Evolutionary conservation across 2,113 vertebrate genomes (phyloP), one percentile per base, ranked within the genome.

Genomic region (Rhinolophus sinicus): DNA sequence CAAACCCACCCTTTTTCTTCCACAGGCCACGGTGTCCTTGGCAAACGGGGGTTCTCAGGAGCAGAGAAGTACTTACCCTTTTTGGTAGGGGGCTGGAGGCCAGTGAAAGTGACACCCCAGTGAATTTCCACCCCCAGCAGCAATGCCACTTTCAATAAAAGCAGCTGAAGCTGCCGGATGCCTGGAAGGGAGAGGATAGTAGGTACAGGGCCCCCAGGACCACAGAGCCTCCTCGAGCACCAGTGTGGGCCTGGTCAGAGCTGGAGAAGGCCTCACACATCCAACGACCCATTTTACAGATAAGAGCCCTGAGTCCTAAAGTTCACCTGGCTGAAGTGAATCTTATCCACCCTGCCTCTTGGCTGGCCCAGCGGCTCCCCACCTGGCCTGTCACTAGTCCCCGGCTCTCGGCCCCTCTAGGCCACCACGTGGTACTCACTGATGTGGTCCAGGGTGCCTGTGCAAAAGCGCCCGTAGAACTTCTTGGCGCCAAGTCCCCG

Each of bases 381-480:
- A 6, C 28, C 26, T 33, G 38, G 84, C 35, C 73, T 64, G 21
- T 28, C 65, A 44, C 38, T 24, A 35, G 62, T 38, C n/a, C 26
- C 78, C 21, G 35, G 83, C 16, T 52, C 50, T 12, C 67, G 19
- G 0, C 56, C 84, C 87, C 35, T 44, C 44, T 52, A 72, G 88
- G 22, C 24, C 38, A 40, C 85, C 56, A 33, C 0, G 0, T 5
- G 78, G 86, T 69, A 93, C 99, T 99, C 97, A 99, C 99, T 99
- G 98, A 99, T 99, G 98, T 99, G 99, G 98, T 99, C 99, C 97
- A 99, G 98, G 0, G 98, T 98, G 40, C 99, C 99, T 0, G 98
- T 98, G 98, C 99, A 99, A 98, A 99, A 99, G 95, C 98, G 99
- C 14, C 99, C 99, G 0, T 99, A 99, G 97, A 99, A 99, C 98